Evolutionary conservation across 2,113 vertebrate genomes (phyloP).

Genomic region (Lynx canadensis): DNA sequence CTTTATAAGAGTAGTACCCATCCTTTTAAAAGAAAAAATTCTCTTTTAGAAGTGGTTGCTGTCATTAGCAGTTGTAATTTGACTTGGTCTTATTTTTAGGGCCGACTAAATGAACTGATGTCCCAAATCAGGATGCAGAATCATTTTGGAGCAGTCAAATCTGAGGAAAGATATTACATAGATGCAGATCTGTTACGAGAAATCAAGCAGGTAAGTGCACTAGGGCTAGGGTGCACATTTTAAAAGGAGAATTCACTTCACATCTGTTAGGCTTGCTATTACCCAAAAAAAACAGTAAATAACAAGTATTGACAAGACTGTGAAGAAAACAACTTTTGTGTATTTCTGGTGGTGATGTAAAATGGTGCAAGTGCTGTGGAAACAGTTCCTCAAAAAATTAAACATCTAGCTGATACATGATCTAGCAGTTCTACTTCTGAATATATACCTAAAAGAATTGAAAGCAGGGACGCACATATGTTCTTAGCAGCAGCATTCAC

Average conservation of each 20-base stretch:
- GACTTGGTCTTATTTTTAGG: constrained; percentile 84
- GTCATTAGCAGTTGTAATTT: neutral
- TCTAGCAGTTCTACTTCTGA: neutral
- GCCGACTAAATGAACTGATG: constrained; percentile 98
- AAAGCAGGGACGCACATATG: neutral
- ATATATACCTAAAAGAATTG: neutral
- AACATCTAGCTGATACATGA: neutral
- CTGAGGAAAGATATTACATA: constrained; percentile 95
- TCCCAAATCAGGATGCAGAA: constrained; percentile 99
- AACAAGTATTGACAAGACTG: neutral
- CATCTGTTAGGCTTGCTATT: neutral
- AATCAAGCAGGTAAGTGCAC: constrained; percentile 93
- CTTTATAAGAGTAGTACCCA: neutral
- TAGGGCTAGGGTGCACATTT: neutral
- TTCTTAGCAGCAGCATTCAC: neutral
- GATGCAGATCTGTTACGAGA: constrained; percentile 95
- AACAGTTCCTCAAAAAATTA: neutral
- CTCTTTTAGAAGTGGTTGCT: constrained; percentile 8
- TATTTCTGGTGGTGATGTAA: neutral
- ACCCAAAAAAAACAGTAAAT: neutral
- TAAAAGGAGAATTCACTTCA: neutral
- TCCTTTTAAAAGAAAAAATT: constrained; percentile 4
- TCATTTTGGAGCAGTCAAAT: constrained; percentile 95
- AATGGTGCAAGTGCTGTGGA: neutral
- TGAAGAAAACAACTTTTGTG: neutral